A percentile compares a stretch with the other conserved stretches of the same genome.
Conservation (phyloP, 2,888 invertebrate genomes). For the Margaritifera margaritifera region DNA sequence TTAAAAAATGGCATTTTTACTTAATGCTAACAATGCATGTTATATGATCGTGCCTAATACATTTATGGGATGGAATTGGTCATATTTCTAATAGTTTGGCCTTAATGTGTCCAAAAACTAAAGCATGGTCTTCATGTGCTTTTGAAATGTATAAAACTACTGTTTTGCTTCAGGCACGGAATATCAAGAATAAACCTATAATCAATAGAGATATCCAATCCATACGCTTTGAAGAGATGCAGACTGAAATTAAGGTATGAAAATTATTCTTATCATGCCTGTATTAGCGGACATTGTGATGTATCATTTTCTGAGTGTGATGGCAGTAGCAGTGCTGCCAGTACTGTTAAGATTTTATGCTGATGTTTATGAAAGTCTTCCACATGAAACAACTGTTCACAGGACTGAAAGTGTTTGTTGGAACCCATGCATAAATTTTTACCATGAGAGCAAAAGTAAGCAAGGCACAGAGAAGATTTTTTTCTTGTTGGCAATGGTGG, state of each 20-base stretch:
- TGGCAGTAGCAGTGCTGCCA: no score
- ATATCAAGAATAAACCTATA: constrained; percentile 70
- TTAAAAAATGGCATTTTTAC: background rate
- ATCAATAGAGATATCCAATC: constrained; percentile 71
- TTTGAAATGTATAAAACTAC: background rate
- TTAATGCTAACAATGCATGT: background rate
- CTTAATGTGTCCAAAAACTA: background rate
- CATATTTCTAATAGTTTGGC: background rate
- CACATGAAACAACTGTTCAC: no score
- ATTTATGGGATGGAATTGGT: background rate
- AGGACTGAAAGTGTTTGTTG: no score
- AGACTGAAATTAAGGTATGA: constrained; percentile 71
- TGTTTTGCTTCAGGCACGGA: constrained; percentile 60
- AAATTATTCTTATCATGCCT: background rate
- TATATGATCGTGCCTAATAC: background rate
- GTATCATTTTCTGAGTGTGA: no score
- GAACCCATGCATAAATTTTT: no score
- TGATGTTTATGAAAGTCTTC: no score
- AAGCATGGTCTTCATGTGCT: background rate
- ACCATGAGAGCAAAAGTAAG: no score
- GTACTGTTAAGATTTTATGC: no score
- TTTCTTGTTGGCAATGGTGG: no score
- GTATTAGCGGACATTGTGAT: no score
- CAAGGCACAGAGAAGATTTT: no score
- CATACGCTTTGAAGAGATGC: constrained; percentile 72